Evolutionary conservation across 1,140 invertebrate species (phyloP), one percentile per base, ranked within the genome.

Genomic region (Sinonovacula constricta): DNA sequence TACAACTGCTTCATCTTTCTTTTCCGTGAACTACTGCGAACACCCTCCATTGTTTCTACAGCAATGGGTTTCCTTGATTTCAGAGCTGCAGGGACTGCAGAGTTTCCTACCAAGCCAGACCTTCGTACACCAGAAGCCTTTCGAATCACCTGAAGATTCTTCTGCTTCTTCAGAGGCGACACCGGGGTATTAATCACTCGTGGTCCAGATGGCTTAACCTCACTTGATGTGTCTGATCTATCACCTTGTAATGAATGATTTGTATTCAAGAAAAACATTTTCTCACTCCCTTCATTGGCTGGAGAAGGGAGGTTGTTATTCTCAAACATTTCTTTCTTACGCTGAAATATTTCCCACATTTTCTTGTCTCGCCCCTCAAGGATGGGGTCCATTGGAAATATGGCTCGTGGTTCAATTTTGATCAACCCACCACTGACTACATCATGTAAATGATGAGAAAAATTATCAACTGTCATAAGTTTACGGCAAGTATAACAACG

Each of bases 1-100:
- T 87, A 88, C n/a, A 88, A 78, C 54, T 89, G 88, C 82, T 88
- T 90, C 15, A 77, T 72, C 77, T 88, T 89, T n/a, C 88, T 71
- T 54, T 85, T 86, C 22, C 88, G 69, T 3, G 82, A 81, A 79
- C 88, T 90, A 22, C 81, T 82, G 57, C 87, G 79, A 2, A 87
- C 68, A 30, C 77, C 79, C 33, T 65, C 67, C 4, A 26, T 53
- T 14, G n/a, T 3, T 15, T 76, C 69, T 22, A 60, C 22, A 14
- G 12, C 1, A 14, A 30, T 30, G 18, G 31, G 34, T 18, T 51
- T 72, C 54, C 18, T 60, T 10, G 14, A 34, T n/a, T 33, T 33
- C 28, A 54, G 67, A 22, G 30, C 67, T 26, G 62, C 59, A 51
- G 53, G 26, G 10, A 28, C 30, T 0, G 54, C 24, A 12, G 57